Percentiles rank a stretch among this genome's conserved stretches.
Evolutionary conservation across 2,113 vertebrate species (phyloP).

Genomic region (Chunga burmeisteri): DNA sequence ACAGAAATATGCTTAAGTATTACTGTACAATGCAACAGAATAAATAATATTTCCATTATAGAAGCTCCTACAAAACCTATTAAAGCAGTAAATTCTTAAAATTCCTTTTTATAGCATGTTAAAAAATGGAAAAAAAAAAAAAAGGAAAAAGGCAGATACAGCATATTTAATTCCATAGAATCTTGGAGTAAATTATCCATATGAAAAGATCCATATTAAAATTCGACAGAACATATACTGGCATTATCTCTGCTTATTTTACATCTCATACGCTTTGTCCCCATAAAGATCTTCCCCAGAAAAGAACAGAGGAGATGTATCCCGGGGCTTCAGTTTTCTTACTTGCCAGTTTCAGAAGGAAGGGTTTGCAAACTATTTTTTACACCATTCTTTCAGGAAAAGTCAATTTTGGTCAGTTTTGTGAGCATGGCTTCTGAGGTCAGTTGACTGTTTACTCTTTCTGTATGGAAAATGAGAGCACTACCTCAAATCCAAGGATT

Average conservation of each 20-base stretch:
- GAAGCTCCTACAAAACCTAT: not conserved
- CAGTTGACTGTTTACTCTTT: not conserved
- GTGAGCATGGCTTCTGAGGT: not conserved
- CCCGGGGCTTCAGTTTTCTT: not conserved
- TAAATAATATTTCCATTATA: not conserved
- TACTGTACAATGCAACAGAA: not conserved
- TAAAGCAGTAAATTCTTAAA: not conserved
- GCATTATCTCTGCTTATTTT: not conserved
- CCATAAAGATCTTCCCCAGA: not conserved
- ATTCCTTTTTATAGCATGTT: not conserved
- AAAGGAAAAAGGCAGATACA: not conserved
- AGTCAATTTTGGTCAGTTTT: not conserved
- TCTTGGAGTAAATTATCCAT: not conserved
- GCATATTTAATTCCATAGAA: not conserved
- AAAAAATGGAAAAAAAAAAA: not conserved
- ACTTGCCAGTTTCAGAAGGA: not conserved
- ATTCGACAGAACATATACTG: not conserved
- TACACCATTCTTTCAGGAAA: not conserved
- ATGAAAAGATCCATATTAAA: not conserved
- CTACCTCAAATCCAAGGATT: not conserved
- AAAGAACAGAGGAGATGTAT: not conserved
- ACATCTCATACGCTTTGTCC: not conserved
- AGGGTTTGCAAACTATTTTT: not conserved
- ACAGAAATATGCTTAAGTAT: not conserved
- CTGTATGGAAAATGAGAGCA: conserved; percentile 1